Percentiles rank a stretch among this genome's conserved stretches.
Evolutionary conservation across 2,113 vertebrate genomes (phyloP).

Genomic region (Hypanus sabinus): DNA sequence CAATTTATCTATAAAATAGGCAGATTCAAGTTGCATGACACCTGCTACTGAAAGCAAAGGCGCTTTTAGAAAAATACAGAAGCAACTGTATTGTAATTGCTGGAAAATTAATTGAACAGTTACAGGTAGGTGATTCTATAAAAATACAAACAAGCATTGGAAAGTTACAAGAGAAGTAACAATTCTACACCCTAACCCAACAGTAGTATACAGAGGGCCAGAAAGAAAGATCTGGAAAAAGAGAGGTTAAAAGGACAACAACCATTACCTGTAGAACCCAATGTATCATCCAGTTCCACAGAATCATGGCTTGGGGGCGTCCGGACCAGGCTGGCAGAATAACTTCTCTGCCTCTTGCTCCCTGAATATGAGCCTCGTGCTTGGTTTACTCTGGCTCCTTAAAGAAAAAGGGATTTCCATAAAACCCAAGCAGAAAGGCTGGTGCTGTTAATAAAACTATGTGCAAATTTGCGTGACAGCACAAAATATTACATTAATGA

Average conservation of each 20-base stretch:
- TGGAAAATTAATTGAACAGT: too few relatives aligned
- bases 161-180: too few relatives aligned
- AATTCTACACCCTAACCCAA: too few relatives aligned
- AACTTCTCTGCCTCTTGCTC: slow-evolving; percentile 50
- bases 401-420: neutral
- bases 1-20: too few relatives aligned
- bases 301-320: slow-evolving; percentile 50
- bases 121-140: too few relatives aligned
- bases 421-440: neutral
- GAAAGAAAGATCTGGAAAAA: neutral
- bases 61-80: too few relatives aligned
- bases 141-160: too few relatives aligned
- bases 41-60: too few relatives aligned
- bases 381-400: slow-evolving; percentile 51
- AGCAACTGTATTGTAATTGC: too few relatives aligned
- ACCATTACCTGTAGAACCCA: slow-evolving; percentile 57
- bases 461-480: neutral
- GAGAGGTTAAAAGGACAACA: neutral
- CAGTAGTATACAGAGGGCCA: neutral
- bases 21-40: too few relatives aligned
- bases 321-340: slow-evolving; percentile 53
- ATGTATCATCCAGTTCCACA: slow-evolving; percentile 53
- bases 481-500: too few relatives aligned
- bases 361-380: slow-evolving; percentile 43
- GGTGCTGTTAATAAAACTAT: neutral